Base-by-base conservation (phyloP, 2,113 vertebrate species). In the Dicrurus megarhynchus region DNA sequence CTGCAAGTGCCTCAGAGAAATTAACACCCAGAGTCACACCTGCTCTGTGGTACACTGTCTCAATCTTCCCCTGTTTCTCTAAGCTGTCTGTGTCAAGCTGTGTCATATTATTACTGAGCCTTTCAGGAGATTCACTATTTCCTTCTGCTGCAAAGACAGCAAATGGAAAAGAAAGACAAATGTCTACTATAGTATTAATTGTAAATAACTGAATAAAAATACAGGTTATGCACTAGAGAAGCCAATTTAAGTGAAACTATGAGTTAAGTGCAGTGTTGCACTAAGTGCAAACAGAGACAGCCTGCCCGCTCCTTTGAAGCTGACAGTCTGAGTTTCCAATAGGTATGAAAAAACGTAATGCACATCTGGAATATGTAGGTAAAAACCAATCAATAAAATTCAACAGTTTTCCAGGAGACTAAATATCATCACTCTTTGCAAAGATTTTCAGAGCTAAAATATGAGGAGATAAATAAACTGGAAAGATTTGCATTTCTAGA, bases 41-140 rank as follows among this genome's bases (percentile, higher is more conserved):
- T 83, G 82, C 70, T 61, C 90, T 87, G 78, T 3, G 9, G 87
- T 76, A 55, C 71, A 32, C 63, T 15, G 42, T 49, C 84, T 88
- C 74, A 80, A 46, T 81, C 91, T 57, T 87, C 8, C 74, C 27
- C 56, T 32, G 33, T 70, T 93, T 95, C 74, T 84, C 84, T 90
- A 91, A 94, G 67, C 67, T 90, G 85, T 67, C 75, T 88, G 42
- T 78, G 59, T 94, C 94, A 91, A 81, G 93, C 93, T 96, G 87
- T 86, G 90, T 65, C 71, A 46, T 23, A 47, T 44, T 61, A 94
- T 91, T 87, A 77, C 63, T 28, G 33, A 92, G 59, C 75, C 57
- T 86, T 94, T 80, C 75, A 87, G 71, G 52, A 80, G 63, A 89
- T 80, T 75, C 90, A 88, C 61, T 77, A 11, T 87, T 88, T 95